Conservation (phyloP, 2,888 invertebrate species). For the Phaedon cochleariae region DNA sequence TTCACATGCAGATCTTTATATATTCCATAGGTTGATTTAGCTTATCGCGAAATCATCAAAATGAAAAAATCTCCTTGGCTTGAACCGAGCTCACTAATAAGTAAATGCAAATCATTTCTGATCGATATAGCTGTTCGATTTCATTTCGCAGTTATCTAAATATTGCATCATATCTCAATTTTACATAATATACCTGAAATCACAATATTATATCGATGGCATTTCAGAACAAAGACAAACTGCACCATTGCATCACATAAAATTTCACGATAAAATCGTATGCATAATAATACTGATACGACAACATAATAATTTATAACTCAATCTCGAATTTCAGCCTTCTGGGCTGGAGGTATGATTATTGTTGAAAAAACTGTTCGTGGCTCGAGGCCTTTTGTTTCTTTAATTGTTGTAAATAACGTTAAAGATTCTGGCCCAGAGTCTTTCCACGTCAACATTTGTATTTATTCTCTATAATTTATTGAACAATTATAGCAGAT, state of each 20-base stretch:
- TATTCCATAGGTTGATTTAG: no score
- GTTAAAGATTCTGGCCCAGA: constrained; percentile 22
- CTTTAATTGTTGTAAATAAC: constrained; percentile 33
- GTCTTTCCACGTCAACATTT: constrained; percentile 34
- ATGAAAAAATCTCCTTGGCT: no score
- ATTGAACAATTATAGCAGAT: constrained; percentile 35
- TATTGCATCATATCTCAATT: not conserved
- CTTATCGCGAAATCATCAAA: no score
- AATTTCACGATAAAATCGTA: constrained; percentile 27
- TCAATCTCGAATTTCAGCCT: constrained; percentile 25
- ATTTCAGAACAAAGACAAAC: constrained; percentile 13
- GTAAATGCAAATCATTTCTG: no score
- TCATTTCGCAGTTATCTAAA: not conserved
- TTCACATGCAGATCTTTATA: no score
- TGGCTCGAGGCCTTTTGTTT: constrained; percentile 24
- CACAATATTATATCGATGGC: not conserved
- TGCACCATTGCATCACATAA: constrained; percentile 18
- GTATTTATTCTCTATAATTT: constrained; percentile 34
- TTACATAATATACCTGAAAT: constrained; percentile 2
- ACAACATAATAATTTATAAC: constrained; percentile 27
- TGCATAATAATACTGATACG: constrained; percentile 31
- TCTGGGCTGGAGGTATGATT: constrained; percentile 28
- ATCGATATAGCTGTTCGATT: not conserved
- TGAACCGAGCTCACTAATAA: no score
- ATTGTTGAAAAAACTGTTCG: constrained; percentile 27